Conservation (phyloP, 2,888 invertebrate genomes). For the Tetrapedia diversipes region DNA sequence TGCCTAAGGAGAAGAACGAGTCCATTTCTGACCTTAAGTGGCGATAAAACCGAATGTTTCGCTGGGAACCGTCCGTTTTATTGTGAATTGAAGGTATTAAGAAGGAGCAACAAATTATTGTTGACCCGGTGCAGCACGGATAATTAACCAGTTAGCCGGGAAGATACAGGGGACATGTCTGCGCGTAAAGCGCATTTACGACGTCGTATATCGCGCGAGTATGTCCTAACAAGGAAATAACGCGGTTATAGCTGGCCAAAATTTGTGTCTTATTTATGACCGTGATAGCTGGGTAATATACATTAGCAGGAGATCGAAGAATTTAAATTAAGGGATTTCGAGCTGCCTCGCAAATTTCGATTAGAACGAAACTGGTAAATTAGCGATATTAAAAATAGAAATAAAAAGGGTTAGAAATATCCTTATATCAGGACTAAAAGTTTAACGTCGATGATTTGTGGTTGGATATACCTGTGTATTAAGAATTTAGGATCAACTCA, state of each 20-base stretch:
- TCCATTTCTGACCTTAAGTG: background rate
- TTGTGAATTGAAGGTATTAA: background rate
- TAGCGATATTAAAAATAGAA: too few species aligned
- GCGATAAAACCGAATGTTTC: background rate
- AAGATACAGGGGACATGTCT: slow-evolving; percentile 22
- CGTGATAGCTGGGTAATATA: background rate
- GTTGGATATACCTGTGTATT: too few species aligned
- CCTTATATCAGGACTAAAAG: too few species aligned
- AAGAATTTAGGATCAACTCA: too few species aligned
- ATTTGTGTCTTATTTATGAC: slow-evolving; percentile 16
- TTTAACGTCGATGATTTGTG: too few species aligned
- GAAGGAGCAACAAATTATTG: slow-evolving; percentile 11
- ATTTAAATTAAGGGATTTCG: background rate
- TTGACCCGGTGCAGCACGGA: background rate
- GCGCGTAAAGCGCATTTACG: slow-evolving; percentile 30
- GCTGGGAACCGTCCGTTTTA: background rate
- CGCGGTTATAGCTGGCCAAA: slow-evolving; percentile 26
- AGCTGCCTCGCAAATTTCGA: too few species aligned
- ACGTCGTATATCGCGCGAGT: slow-evolving; percentile 15
- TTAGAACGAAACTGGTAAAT: too few species aligned
- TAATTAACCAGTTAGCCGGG: slow-evolving; percentile 34
- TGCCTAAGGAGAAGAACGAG: too few species aligned
- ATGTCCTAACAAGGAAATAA: slow-evolving; percentile 39
- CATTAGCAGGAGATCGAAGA: background rate
- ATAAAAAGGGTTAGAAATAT: too few species aligned